A percentile compares a stretch with the other conserved stretches of the same genome.
Evolutionary conservation across 2,113 vertebrate genomes (phyloP).

Genomic region (Nestor notabilis): DNA sequence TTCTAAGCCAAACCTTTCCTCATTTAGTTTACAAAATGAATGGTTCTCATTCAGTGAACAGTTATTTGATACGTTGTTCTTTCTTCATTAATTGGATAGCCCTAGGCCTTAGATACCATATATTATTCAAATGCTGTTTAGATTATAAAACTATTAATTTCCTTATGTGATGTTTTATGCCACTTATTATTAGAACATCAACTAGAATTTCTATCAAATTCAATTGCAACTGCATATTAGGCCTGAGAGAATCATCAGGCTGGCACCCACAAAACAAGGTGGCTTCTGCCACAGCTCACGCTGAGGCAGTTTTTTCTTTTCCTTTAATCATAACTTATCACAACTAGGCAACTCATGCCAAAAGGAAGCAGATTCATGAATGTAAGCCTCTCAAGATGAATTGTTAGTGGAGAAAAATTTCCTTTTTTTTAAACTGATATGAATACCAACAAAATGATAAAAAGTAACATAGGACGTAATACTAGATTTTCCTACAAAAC

Average conservation of each 20-base stretch:
- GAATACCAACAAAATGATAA: not conserved
- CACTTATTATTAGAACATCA: not conserved
- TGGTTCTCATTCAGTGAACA: not conserved
- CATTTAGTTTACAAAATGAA: not conserved
- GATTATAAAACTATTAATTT: slow-evolving; percentile 15
- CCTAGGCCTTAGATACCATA: not conserved
- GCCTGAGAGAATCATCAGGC: not conserved
- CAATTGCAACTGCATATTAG: not conserved
- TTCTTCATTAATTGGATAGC: not conserved
- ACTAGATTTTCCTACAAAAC: not conserved
- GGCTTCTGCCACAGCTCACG: not conserved
- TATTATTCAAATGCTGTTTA: not conserved
- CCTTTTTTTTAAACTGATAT: not conserved
- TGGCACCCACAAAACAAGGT: not conserved
- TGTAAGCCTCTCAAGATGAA: not conserved
- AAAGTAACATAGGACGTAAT: fast-evolving
- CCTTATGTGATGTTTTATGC: not conserved
- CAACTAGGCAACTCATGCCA: not conserved
- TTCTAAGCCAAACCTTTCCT: not conserved
- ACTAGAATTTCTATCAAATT: not conserved
- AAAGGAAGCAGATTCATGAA: not conserved
- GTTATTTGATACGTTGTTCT: not conserved
- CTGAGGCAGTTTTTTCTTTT: not conserved
- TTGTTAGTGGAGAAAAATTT: not conserved
- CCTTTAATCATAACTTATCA: not conserved